Evolutionary conservation across 2,113 vertebrate genomes (phyloP).

Genomic region (Callionymus lyra): DNA sequence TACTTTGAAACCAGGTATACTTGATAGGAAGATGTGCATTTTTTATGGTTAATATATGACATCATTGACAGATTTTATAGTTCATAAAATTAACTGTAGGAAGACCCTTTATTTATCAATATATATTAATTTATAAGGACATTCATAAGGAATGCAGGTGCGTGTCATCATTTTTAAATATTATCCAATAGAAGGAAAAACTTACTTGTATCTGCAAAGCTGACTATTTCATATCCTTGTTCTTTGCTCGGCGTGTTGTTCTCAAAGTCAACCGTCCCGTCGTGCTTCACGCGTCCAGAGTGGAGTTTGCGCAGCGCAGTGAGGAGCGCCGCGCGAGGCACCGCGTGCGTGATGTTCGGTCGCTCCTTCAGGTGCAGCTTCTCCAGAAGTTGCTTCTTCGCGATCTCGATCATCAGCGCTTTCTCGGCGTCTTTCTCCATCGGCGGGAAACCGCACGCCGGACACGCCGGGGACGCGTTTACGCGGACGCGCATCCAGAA

Average conservation of each 20-base stretch:
- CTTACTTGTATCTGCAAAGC: slow-evolving; percentile 87
- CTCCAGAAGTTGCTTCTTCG: slow-evolving; percentile 80
- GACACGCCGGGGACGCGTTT: slow-evolving; percentile 46
- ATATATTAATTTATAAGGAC: no score
- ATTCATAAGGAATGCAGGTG: no score
- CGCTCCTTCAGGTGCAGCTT: slow-evolving; percentile 81
- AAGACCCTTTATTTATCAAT: no score
- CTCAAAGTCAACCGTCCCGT: slow-evolving; percentile 47
- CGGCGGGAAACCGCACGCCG: slow-evolving; percentile 60
- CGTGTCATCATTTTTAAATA: no score
- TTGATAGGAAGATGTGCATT: no score
- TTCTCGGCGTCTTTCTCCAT: slow-evolving; percentile 65
- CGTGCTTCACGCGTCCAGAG: slow-evolving; percentile 56
- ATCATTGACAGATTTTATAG: no score
- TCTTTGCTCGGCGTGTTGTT: slow-evolving; percentile 46
- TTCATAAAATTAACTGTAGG: no score
- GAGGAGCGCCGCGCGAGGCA: slow-evolving; percentile 72
- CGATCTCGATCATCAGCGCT: slow-evolving; percentile 71
- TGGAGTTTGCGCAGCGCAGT: slow-evolving; percentile 77
- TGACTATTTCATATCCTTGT: slow-evolving; percentile 87
- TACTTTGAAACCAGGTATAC: no score
- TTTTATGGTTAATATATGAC: no score
- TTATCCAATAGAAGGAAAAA: slow-evolving; percentile 5
- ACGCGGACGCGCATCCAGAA: slow-evolving; percentile 28
- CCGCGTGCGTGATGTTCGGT: slow-evolving; percentile 73